These are phyloP conservation scores for Eucidaris tribuloides DNA, from an alignment of 35 echinoderm and acorn worm genomes.

Conservation along the genomic window DNA sequence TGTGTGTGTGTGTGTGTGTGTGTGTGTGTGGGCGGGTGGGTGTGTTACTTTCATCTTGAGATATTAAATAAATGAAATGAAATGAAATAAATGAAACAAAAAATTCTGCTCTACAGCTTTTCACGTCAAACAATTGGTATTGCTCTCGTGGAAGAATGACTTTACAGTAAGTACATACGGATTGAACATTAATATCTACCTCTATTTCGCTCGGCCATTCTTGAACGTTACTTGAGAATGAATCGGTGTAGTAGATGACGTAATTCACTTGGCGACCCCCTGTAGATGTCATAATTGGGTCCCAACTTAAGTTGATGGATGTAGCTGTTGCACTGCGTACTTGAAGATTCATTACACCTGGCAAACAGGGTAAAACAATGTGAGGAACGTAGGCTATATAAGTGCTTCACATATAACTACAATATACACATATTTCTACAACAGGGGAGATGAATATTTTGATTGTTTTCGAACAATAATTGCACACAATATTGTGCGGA, in stretches of 20 bases:
- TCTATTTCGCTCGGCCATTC: slow-evolving; percentile 34
- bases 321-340: slow-evolving; percentile 53
- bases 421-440: not conserved
- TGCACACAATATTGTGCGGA: not conserved
- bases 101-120: too few species aligned
- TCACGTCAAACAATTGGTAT: too few species aligned
- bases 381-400: not conserved
- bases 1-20: too few species aligned
- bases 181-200: slow-evolving; percentile 10
- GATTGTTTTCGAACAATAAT: not conserved
- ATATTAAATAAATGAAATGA: not conserved
- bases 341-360: slow-evolving; percentile 63
- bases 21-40: not conserved
- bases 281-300: slow-evolving; percentile 18
- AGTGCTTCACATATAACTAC: too few species aligned
- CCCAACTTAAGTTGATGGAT: slow-evolving; percentile 69
- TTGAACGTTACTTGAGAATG: slow-evolving; percentile 18
- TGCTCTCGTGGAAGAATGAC: too few species aligned
- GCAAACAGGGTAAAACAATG: not conserved
- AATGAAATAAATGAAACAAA: too few species aligned
- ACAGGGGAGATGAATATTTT: not conserved
- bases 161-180: too few species aligned
- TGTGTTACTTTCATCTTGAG: not conserved
- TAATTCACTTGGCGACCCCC: not conserved
- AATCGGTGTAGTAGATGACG: slow-evolving; percentile 50